Evolutionary conservation across 2,888 invertebrate genomes (phyloP), one percentile per base, ranked within the genome.

Genomic region (Archips crataeganus): DNA sequence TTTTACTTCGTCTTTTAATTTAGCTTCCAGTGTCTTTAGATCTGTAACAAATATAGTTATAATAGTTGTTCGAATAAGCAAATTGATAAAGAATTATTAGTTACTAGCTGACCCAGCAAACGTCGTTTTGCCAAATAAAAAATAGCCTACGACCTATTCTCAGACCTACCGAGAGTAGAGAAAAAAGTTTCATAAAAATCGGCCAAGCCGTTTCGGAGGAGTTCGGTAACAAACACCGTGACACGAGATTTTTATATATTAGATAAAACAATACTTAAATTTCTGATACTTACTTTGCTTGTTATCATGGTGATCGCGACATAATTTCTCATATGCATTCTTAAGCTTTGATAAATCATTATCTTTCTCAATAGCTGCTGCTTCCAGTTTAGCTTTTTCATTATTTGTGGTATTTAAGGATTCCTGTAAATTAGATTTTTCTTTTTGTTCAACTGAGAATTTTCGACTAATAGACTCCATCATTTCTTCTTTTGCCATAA

Each of bases 311-410:
- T 79, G 75, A 42, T 77, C 78, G 63, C 79, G 75, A 47, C 78
- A 74, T 64, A 83, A 74, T 68, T 78, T 79, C 39, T 80, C 76
- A 63, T 81, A 76, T 39, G 83, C 81, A 32, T 74, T 73, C 62
- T 81, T 80, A 47, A 89, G 72, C 61, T 80, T 75, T 42, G 74
- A 66, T 70, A 83, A 76, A 62, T 80, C 79, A 57, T 81, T 76
- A 47, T 71, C 74, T 76, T 84, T 84, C 5, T 81, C 77, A 23
- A 71, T 75, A 6, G 85, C 64, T 11, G 81, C 79, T 59, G 79
- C 78, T 61, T 80, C 76, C 34, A 86, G 70, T n/a, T 76, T 75
- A 2, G 76, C 61, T 60, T 84, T 87, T 74, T 88, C 84, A 36
- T 67, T 75, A 23, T 69, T 76, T 13, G 85, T 32, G 42, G 59